Percentiles rank a stretch among this genome's conserved stretches.
Evolutionary conservation across 2,888 invertebrate species (phyloP).

Genomic region (Lissocephala sabroskyi): DNA sequence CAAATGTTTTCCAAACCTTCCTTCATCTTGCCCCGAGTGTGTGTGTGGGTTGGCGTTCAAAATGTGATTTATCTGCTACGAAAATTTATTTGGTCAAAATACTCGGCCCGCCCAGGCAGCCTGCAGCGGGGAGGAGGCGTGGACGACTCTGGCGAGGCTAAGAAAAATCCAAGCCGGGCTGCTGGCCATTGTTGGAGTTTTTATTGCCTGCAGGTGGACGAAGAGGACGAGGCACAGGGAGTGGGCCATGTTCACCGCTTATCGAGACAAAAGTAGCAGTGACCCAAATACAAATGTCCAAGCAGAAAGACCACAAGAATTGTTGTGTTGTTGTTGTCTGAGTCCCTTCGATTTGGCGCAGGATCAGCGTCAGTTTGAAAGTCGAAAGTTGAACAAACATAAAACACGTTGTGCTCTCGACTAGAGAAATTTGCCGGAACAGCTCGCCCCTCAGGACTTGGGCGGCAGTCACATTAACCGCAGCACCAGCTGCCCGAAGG

Average conservation of each 20-base stretch:
- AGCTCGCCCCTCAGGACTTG: too few species aligned
- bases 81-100: conserved; percentile 32
- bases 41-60: conserved; percentile 17
- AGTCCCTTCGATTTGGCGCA: neutral
- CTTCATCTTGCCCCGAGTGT: neutral
- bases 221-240: too few species aligned
- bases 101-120: conserved; percentile 9
- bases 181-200: conserved; percentile 3
- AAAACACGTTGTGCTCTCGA: too few species aligned
- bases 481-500: too few species aligned
- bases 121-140: neutral
- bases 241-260: conserved; percentile 18
- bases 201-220: conserved; percentile 7
- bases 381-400: conserved; percentile 1
- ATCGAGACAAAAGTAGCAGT: conserved; percentile 25
- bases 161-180: neutral
- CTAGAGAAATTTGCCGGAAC: too few species aligned
- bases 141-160: too few species aligned
- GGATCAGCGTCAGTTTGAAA: neutral
- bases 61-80: conserved; percentile 39
- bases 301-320: too few species aligned
- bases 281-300: conserved; percentile 22
- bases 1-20: conserved; percentile 1
- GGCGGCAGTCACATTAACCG: too few species aligned
- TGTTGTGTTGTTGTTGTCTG: too few species aligned